phyloP scores from a whole-genome alignment of 2,113 vertebrate species.

The Phrynocephalus versicolor region DNA sequence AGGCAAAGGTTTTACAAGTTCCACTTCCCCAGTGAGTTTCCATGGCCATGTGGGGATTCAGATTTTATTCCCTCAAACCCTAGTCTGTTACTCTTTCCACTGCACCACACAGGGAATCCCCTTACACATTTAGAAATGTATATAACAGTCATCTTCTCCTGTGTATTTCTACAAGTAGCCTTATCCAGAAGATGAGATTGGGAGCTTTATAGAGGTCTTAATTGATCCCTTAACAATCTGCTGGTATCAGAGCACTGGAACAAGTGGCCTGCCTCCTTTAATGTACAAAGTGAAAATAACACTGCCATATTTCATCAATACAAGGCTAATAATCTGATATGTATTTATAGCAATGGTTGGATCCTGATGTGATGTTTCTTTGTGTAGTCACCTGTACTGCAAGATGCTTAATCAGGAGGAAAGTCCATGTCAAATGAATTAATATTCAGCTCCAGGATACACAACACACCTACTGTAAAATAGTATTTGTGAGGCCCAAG shows the following conservation, averaged over 20 bases:
- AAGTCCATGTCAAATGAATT: slow-evolving; percentile 27
- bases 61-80: too few species aligned
- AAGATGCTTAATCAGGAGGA: slow-evolving; percentile 11
- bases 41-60: too few species aligned
- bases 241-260: background rate
- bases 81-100: too few species aligned
- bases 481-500: background rate
- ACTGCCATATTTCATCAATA: background rate
- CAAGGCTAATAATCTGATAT: background rate
- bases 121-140: fast-evolving
- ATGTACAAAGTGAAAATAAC: background rate
- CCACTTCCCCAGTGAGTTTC: too few species aligned
- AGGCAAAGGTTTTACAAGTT: too few species aligned
- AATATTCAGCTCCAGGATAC: slow-evolving; percentile 25
- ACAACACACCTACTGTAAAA: slow-evolving; percentile 3
- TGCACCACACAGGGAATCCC: background rate
- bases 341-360: background rate
- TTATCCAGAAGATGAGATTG: background rate
- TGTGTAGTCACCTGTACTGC: background rate
- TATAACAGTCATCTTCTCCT: background rate
- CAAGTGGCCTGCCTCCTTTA: background rate
- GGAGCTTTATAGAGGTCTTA: background rate
- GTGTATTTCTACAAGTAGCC: background rate
- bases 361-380: slow-evolving; percentile 16
- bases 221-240: background rate